These are phyloP conservation scores for Anoplopoma fimbria DNA, from an alignment of 2,113 vertebrate species.

Conservation along the genomic window DNA sequence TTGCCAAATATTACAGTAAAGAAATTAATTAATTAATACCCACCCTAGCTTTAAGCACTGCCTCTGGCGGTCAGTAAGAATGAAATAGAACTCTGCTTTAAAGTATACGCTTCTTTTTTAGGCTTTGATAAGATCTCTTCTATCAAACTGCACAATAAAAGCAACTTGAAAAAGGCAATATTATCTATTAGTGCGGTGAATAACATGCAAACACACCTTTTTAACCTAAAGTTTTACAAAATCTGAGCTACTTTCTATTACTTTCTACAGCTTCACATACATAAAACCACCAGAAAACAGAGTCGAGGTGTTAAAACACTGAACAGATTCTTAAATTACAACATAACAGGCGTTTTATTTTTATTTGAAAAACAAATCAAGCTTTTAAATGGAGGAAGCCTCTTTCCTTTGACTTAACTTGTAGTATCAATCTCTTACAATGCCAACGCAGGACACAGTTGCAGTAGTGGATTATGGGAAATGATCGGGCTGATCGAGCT, in stretches of 20 bases:
- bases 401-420: neutral
- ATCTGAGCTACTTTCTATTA: neutral
- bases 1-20: too few relatives aligned
- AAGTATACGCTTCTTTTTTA: too few relatives aligned
- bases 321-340: neutral
- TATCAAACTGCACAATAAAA: neutral
- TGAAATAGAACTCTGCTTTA: too few relatives aligned
- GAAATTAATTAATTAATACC: too few relatives aligned
- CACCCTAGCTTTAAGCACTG: too few relatives aligned
- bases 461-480: conserved; percentile 15
- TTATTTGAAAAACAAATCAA: conserved; percentile 27
- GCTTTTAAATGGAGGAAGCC: too few relatives aligned
- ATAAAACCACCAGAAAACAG: neutral
- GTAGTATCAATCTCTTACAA: conserved; percentile 9
- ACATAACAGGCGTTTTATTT: neutral
- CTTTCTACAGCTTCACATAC: neutral
- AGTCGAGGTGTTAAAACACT: neutral
- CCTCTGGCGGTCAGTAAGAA: too few relatives aligned
- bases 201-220: neutral
- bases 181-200: neutral
- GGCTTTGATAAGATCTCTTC: neutral
- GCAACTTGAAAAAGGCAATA: neutral
- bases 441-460: neutral
- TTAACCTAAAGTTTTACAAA: neutral
- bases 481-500: conserved; percentile 1